Conservation (phyloP, 2,113 vertebrate genomes). For the Myrmecobius fasciatus region DNA sequence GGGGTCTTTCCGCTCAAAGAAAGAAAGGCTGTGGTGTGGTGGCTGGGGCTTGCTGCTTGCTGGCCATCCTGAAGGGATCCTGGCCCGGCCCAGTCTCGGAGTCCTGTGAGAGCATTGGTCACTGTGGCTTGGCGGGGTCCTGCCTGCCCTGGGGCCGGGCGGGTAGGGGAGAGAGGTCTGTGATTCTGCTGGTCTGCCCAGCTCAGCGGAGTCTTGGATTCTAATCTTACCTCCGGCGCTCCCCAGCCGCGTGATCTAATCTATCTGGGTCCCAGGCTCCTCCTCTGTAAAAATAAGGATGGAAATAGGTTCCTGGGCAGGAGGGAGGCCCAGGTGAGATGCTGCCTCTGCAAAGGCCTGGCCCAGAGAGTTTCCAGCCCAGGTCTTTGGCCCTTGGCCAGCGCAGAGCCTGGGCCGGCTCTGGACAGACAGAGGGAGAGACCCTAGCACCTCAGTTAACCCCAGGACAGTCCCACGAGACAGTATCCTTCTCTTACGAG, state of each 20-base stretch:
- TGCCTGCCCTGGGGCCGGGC: background rate
- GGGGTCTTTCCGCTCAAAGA: too few relatives aligned
- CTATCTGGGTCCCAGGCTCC: background rate
- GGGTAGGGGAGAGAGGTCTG: rapidly evolving
- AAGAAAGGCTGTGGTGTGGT: too few relatives aligned
- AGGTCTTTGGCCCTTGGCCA: background rate
- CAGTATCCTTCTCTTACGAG: background rate
- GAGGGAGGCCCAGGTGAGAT: too few relatives aligned
- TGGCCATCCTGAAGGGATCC: background rate
- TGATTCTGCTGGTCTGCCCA: background rate
- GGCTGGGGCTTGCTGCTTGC: background rate
- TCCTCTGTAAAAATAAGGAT: background rate
- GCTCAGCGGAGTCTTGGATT: background rate
- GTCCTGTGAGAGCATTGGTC: background rate
- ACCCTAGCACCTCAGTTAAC: background rate
- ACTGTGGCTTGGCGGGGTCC: rapidly evolving
- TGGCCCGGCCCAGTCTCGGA: background rate
- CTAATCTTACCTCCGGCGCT: background rate
- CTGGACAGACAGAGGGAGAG: background rate
- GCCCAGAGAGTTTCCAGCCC: too few relatives aligned
- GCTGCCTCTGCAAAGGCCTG: background rate
- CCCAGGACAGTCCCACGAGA: too few relatives aligned
- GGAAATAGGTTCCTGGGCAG: background rate
- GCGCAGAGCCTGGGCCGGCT: too few relatives aligned
- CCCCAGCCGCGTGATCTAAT: background rate